Percentiles rank a stretch among this genome's conserved stretches.
phyloP scores from a whole-genome alignment of 2,113 vertebrate genomes.

The Bubo blakistoni region DNA sequence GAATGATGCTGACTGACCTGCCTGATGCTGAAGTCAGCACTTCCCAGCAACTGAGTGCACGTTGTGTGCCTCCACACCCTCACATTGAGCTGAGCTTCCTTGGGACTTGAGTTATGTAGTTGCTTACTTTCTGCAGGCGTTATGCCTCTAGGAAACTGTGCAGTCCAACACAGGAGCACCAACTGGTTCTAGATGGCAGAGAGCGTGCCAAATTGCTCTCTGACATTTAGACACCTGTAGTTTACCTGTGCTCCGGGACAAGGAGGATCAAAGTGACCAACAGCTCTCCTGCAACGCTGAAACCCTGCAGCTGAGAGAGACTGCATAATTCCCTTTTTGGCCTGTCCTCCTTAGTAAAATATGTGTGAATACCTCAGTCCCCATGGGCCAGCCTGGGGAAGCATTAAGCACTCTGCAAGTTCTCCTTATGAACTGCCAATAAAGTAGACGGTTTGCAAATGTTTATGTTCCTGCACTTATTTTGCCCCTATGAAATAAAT shows the following conservation, averaged over 20 bases:
- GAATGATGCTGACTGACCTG: neutral
- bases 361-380: neutral
- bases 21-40: neutral
- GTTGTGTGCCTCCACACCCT: neutral
- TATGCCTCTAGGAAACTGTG: neutral
- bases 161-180: neutral
- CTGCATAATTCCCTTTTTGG: neutral
- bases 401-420: neutral
- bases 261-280: neutral
- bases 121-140: neutral
- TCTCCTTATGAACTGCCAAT: neutral
- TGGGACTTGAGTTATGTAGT: neutral
- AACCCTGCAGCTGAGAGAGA: neutral
- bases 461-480: neutral
- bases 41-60: neutral
- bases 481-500: neutral
- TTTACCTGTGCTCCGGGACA: neutral
- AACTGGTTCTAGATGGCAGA: neutral
- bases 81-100: neutral
- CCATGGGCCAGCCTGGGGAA: neutral
- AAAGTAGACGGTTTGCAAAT: slow-evolving; percentile 11
- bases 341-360: slow-evolving; percentile 15
- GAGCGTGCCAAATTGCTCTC: accelerated
- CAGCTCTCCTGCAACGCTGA: neutral
- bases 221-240: neutral